Base-by-base conservation (phyloP, 2,888 invertebrate genomes). In the Melinaea menophilus region DNA sequence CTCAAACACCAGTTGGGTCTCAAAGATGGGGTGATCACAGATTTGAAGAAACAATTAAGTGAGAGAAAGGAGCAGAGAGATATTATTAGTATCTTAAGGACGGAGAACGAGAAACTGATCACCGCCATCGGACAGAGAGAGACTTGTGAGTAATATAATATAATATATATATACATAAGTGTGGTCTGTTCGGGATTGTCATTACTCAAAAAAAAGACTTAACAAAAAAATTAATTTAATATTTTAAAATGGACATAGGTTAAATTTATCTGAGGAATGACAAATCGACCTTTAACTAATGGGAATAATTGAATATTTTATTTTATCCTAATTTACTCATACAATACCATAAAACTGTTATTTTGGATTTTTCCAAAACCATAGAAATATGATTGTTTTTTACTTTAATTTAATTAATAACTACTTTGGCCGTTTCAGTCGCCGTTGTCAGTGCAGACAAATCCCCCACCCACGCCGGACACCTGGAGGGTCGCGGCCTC, bases 71-170 rank as follows among this genome's bases (percentile, higher is more conserved):
- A 73, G 56, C 69, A 74, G n/a, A 73, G 75, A 57, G 75, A 80
- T 51, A 68, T 73, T 31, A 37, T 74, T 61, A 76, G 73, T 69
- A 75, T 66, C 9, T 69, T 86, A 59, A 80, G 70, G 68, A 84
- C 75, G 55, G 84, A 85, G 70, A 84, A 87, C 56, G 82, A 83
- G 62, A 78, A 82, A 48, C 71, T 86, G 61, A 72, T 80, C 11
- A 79, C 76, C 66, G 81, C 75, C 51, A 66, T 82, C 41, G 83
- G 78, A 62, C 79, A 82, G 59, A 79, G 75, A 67, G 85, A 86
- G 56, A 81, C 79, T 61, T 78, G 88, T 88, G 79, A 76, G 87
- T 86, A 57, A 61, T 66, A 1, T 56, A 55, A 61, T 33, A 34
- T 37, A 45, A n/a, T 22, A 22, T 22, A 22, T 22, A 22, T 22